Evolutionary conservation across 2,113 vertebrate genomes (phyloP).

Genomic region (Gopherus evgoodei): DNA sequence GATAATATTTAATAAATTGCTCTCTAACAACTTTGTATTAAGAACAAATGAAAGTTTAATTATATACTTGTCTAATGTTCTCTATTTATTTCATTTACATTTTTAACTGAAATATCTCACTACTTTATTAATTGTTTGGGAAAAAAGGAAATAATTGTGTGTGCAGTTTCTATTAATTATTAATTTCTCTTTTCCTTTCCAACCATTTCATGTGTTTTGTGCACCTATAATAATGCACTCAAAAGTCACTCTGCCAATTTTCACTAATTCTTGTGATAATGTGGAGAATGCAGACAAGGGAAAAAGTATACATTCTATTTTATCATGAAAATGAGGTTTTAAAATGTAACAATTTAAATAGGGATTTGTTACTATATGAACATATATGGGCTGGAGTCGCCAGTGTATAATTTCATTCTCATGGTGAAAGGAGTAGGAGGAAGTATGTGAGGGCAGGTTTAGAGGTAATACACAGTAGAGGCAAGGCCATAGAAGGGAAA

Average conservation of each 20-base stretch:
- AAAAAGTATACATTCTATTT: not conserved
- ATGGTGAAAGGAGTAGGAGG: not conserved
- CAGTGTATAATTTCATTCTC: not conserved
- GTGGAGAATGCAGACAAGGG: not conserved
- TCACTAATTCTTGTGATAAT: not conserved
- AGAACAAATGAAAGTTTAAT: slow-evolving; percentile 24
- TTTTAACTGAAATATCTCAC: slow-evolving; percentile 7
- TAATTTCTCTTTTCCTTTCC: not conserved
- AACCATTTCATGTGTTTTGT: not conserved
- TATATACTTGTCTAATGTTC: slow-evolving; percentile 10
- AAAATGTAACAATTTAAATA: not conserved
- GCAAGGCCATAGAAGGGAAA: not conserved
- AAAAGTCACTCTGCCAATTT: not conserved
- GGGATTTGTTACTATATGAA: not conserved
- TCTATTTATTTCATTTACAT: slow-evolving; percentile 11
- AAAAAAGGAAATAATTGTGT: slow-evolving; percentile 23
- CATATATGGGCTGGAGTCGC: not conserved
- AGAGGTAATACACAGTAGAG: not conserved
- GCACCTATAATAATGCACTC: not conserved
- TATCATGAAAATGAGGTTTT: not conserved
- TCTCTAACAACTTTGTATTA: slow-evolving; percentile 12
- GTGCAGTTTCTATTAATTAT: not conserved
- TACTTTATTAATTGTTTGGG: not conserved
- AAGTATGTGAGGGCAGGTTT: not conserved
- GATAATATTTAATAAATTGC: slow-evolving; percentile 42